phyloP scores from a whole-genome alignment of 1,140 invertebrate species.

The Drosophila nebulosa region DNA sequence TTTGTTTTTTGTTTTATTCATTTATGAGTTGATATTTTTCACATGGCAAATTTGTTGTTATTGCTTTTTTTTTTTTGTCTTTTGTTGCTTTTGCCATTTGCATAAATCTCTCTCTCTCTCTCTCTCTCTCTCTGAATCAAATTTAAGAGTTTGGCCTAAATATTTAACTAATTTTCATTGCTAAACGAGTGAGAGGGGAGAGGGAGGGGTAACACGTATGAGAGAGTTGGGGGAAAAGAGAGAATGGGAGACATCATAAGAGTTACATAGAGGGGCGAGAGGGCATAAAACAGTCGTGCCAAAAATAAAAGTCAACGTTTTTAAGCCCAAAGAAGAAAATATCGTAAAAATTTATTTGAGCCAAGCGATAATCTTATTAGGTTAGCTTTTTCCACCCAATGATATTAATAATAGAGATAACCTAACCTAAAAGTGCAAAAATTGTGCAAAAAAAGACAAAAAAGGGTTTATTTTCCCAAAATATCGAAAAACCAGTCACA shows the following conservation, averaged over 20 bases:
- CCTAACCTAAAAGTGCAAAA: no score
- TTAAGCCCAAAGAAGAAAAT: no score
- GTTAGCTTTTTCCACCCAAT: no score
- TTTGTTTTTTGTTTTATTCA: neutral
- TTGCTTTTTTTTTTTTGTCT: no score
- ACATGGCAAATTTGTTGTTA: slow-evolving; percentile 19
- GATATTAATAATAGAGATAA: no score
- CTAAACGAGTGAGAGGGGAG: neutral
- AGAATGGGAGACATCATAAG: neutral
- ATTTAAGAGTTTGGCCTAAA: slow-evolving; percentile 23
- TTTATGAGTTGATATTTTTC: slow-evolving; percentile 8
- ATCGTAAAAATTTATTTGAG: no score
- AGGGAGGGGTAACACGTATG: neutral
- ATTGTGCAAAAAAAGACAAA: no score
- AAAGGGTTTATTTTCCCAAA: no score
- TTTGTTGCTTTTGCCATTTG: neutral
- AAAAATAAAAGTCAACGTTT: neutral
- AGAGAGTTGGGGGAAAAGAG: neutral
- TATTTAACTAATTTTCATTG: slow-evolving; percentile 7
- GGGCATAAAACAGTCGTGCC: neutral
- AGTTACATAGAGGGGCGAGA: neutral
- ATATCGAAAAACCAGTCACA: no score
- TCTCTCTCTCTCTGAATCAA: slow-evolving; percentile 1
- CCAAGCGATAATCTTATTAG: no score
- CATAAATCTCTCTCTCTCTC: no score